Conservation (phyloP, 1,140 invertebrate species). For the Homalodisca vitripennis region DNA sequence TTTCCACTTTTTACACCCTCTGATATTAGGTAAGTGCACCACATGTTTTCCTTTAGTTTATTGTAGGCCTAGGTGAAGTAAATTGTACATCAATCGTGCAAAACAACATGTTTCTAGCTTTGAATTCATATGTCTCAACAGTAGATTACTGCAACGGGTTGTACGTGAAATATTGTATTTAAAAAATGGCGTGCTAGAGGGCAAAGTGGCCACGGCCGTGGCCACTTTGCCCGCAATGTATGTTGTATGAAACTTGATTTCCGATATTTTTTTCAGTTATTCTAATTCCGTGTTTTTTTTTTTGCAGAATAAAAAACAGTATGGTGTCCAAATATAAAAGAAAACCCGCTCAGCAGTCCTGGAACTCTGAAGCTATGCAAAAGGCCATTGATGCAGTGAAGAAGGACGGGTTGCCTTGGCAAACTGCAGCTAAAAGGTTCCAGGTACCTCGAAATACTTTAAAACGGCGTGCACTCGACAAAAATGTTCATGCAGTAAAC, state of each 20-base stretch:
- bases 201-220: too few relatives aligned
- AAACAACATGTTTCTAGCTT: too few relatives aligned
- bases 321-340: constrained; percentile 26
- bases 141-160: too few relatives aligned
- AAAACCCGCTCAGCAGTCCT: constrained; percentile 19
- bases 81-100: too few relatives aligned
- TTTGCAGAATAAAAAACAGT: constrained; percentile 4
- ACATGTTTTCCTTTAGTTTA: not conserved
- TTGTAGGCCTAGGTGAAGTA: too few relatives aligned
- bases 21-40: not conserved
- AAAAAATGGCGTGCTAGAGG: too few relatives aligned
- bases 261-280: not conserved
- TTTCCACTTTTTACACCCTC: not conserved
- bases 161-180: too few relatives aligned
- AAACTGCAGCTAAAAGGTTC: constrained; percentile 40
- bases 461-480: constrained; percentile 4
- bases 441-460: constrained; percentile 41
- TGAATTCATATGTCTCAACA: too few relatives aligned
- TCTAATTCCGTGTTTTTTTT: too few relatives aligned
- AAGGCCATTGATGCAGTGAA: constrained; percentile 34
- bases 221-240: too few relatives aligned
- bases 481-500: constrained; percentile 1
- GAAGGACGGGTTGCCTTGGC: constrained; percentile 36
- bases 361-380: constrained; percentile 16
- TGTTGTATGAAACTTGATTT: too few relatives aligned